Base-by-base conservation (phyloP, 2,888 invertebrate genomes). In the Mimumesa dahlbomi region DNA sequence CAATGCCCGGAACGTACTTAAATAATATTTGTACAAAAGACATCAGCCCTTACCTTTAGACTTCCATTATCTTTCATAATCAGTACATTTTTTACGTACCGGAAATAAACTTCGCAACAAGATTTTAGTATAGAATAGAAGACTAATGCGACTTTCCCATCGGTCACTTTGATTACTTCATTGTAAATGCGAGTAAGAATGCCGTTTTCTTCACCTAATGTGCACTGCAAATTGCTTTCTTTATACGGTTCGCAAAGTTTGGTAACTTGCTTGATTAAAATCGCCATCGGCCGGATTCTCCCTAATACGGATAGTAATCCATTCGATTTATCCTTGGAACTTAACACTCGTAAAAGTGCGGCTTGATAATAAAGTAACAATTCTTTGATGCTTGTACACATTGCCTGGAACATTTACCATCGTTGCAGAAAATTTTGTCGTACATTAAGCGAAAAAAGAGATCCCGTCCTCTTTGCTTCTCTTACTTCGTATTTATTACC, bases 181-280 rank as follows among this genome's bases (percentile, higher is more conserved):
- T 92, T 91, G 83, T 93, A 94, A 61, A 94, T 89, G 82, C 93
- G 93, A 34, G 93, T 93, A 87, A 94, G 91, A 31, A 94, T 88
- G 22, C 92, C 92, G 0, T 92, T 92, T 1, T 94, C 93, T 74
- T 90, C 90, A 38, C 76, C 81, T 11, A 85, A 43, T 2, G 73
- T 54, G n/a, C 75, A 77, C 22, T 73, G 57, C 49, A n/a, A n/a
- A n/a, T n/a, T n/a, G n/a, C 62, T 64, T 14, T 82, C 73, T 9
- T 64, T 80, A 48, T 85, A 81, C 62, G 82, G 85, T 16, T 79
- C 71, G 67, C 88, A 89, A 3, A 89, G 74, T 54, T 72, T 78
- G 7, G 87, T 84, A 1, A 89, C 79, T 70, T 87, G 86, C 1
- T 74, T 59, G 19, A 89, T 83, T 38, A 88, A 57, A 7, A 63